Percentiles rank a stretch among this genome's conserved stretches.
These are phyloP conservation scores for Philonicus albiceps DNA, from an alignment of 2,888 invertebrate species.

Conservation along the genomic window DNA sequence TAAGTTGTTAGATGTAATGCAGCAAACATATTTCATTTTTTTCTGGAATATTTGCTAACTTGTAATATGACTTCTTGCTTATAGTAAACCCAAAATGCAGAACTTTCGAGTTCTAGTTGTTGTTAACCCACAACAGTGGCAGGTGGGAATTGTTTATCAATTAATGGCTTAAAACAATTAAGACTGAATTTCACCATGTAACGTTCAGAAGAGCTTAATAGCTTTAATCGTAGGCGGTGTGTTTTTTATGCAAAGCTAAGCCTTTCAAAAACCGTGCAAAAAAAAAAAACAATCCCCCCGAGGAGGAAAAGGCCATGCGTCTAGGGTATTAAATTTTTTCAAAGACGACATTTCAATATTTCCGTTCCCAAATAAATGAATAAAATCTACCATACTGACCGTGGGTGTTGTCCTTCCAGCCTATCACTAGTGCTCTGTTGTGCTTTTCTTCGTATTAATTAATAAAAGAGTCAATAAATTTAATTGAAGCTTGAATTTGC, in stretches of 20 bases:
- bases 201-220: neutral
- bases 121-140: no score
- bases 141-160: neutral
- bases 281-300: neutral
- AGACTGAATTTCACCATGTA: neutral
- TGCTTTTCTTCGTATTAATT: neutral
- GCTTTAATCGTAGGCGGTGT: neutral
- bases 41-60: neutral
- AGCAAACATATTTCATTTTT: no score
- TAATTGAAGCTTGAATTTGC: neutral
- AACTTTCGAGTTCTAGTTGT: neutral
- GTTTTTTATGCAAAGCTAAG: neutral
- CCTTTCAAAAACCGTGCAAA: neutral
- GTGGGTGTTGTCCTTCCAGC: constrained; percentile 24
- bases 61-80: neutral
- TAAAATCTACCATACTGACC: neutral
- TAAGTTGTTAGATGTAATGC: no score
- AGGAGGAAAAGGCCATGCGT: neutral
- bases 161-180: neutral
- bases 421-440: neutral
- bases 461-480: neutral
- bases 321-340: neutral
- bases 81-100: neutral
- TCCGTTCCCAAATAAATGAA: neutral
- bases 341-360: neutral